Conservation (phyloP, 2,888 invertebrate genomes). For the Drymonia ruficornis region DNA sequence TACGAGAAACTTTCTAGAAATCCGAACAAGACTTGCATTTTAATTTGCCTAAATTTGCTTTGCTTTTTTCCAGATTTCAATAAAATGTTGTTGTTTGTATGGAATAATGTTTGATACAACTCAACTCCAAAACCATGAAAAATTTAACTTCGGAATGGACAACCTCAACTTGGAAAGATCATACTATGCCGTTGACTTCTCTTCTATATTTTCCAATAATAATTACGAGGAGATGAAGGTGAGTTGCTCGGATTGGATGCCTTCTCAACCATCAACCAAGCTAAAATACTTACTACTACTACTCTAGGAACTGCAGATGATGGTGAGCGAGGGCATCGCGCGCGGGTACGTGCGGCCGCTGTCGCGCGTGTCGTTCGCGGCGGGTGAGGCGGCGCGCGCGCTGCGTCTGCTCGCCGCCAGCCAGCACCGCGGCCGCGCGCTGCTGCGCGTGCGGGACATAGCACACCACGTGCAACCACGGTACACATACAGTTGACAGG, state of each 20-base stretch:
- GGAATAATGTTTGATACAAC: slow-evolving; percentile 44
- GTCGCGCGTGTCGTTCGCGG: slow-evolving; percentile 52
- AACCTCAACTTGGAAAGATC: slow-evolving; percentile 30
- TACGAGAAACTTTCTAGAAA: slow-evolving; percentile 44
- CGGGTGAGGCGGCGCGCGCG: slow-evolving; percentile 49
- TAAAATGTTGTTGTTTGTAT: slow-evolving; percentile 32
- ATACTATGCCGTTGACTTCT: slow-evolving; percentile 42
- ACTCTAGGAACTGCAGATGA: slow-evolving; percentile 48
- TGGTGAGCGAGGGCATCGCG: slow-evolving; percentile 59
- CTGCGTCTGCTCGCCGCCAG: slow-evolving; percentile 20
- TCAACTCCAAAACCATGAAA: slow-evolving; percentile 38
- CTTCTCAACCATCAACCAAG: not conserved
- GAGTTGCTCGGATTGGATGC: slow-evolving; percentile 14
- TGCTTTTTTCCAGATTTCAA: slow-evolving; percentile 28
- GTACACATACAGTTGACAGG: not conserved
- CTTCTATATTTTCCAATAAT: slow-evolving; percentile 38
- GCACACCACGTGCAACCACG: slow-evolving; percentile 29
- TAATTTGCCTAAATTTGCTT: too few relatives aligned
- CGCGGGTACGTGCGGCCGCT: slow-evolving; percentile 63
- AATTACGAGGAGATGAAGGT: slow-evolving; percentile 41
- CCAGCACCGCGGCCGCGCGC: slow-evolving; percentile 28
- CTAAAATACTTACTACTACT: slow-evolving; percentile 10
- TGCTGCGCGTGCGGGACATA: slow-evolving; percentile 16
- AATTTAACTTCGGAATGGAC: slow-evolving; percentile 44
- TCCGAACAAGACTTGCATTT: too few relatives aligned